Conservation (phyloP, 1,140 invertebrate species). For the Rhopalosiphum padi region DNA sequence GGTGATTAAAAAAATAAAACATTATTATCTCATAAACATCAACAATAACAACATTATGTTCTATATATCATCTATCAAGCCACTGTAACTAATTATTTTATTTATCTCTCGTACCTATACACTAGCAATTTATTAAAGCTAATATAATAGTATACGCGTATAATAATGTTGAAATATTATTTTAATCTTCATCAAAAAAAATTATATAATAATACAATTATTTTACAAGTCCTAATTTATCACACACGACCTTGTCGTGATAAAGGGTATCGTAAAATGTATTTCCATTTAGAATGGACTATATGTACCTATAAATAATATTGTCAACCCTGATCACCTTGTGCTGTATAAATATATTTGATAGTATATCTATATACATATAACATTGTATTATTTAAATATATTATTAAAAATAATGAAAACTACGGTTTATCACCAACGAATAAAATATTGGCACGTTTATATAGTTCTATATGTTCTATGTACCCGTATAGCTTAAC, state of each 20-base stretch:
- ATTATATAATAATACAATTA: background rate
- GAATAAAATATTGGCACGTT: background rate
- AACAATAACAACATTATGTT: background rate
- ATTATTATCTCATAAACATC: conserved; percentile 5
- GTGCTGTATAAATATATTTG: background rate
- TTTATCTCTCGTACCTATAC: background rate
- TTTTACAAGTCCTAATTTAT: conserved; percentile 4
- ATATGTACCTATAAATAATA: background rate
- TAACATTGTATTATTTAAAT: background rate
- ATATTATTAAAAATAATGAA: conserved; percentile 2
- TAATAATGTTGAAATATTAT: background rate
- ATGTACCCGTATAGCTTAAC: background rate
- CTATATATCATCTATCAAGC: background rate
- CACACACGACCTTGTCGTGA: background rate
- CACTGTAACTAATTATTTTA: background rate
- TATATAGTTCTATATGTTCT: background rate
- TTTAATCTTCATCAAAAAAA: background rate
- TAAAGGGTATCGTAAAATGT: conserved; percentile 15
- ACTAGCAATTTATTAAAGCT: background rate
- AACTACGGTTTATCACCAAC: background rate
- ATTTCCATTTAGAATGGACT: background rate
- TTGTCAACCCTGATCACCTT: conserved; percentile 29
- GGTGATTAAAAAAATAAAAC: conserved; percentile 3
- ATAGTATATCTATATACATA: background rate
- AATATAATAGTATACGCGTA: background rate